Conservation (phyloP, 2,888 invertebrate genomes). For the Dione juno region DNA sequence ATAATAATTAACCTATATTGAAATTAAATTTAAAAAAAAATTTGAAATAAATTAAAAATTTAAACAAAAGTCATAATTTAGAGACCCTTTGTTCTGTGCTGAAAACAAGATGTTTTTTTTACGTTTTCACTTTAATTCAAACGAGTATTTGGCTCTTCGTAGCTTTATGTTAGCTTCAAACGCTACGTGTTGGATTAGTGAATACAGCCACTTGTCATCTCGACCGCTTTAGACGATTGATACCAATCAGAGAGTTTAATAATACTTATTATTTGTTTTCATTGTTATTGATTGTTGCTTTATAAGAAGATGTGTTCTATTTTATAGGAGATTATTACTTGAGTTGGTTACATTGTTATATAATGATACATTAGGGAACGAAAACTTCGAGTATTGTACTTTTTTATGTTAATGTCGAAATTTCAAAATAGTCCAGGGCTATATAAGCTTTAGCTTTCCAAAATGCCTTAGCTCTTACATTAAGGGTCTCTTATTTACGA, state of each 20-base stretch:
- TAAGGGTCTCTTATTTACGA: slow-evolving; percentile 8
- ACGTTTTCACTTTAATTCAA: not conserved
- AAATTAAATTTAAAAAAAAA: not conserved
- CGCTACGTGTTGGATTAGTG: not conserved
- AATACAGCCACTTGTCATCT: not conserved
- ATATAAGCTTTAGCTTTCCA: not conserved
- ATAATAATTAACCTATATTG: not conserved
- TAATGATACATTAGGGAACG: not conserved
- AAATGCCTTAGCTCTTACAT: not conserved
- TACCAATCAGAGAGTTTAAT: too few relatives aligned
- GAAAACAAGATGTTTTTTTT: not conserved
- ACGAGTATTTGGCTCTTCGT: not conserved
- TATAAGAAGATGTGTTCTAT: too few relatives aligned
- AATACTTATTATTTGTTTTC: too few relatives aligned
- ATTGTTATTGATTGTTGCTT: too few relatives aligned
- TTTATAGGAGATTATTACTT: too few relatives aligned
- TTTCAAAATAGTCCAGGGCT: not conserved
- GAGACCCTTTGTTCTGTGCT: not conserved
- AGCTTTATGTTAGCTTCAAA: not conserved
- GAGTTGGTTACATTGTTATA: too few relatives aligned
- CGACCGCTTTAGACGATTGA: too few relatives aligned
- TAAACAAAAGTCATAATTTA: not conserved
- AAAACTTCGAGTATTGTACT: not conserved
- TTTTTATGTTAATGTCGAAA: not conserved
- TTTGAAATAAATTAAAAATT: not conserved